phyloP scores from a whole-genome alignment of 2,113 vertebrate genomes.

The Mus pahari region DNA sequence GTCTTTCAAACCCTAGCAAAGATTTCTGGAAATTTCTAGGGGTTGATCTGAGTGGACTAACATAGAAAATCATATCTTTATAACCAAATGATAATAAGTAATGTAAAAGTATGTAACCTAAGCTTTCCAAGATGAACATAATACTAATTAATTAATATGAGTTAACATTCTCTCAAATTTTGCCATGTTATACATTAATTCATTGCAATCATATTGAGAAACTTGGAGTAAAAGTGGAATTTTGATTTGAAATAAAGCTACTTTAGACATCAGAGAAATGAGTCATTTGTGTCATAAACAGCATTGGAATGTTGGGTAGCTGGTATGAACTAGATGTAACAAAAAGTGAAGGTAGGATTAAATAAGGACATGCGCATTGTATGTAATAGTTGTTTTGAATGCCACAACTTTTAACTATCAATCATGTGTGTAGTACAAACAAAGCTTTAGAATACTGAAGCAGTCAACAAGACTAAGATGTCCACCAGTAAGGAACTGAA shows the following conservation, averaged over 20 bases:
- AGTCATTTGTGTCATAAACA: background rate
- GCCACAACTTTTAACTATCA: too few species aligned
- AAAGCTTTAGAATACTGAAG: background rate
- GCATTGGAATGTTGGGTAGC: too few species aligned
- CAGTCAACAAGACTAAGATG: background rate
- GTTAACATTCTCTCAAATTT: background rate
- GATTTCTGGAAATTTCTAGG: background rate
- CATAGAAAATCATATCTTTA: background rate
- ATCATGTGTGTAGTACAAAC: background rate
- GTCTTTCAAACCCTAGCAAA: background rate
- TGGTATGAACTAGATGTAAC: background rate
- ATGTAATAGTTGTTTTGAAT: too few species aligned
- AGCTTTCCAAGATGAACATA: background rate
- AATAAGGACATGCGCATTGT: background rate
- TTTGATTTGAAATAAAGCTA: background rate
- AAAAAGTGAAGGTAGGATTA: background rate
- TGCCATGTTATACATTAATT: background rate
- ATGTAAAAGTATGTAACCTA: background rate
- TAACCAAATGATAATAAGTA: background rate
- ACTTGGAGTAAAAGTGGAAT: background rate
- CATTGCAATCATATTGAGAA: background rate
- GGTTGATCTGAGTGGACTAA: too few species aligned
- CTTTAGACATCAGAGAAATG: background rate
- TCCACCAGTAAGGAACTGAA: background rate
- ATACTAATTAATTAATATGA: background rate